Conservation (phyloP, 1,140 invertebrate species). For the Drosophila lowei region DNA sequence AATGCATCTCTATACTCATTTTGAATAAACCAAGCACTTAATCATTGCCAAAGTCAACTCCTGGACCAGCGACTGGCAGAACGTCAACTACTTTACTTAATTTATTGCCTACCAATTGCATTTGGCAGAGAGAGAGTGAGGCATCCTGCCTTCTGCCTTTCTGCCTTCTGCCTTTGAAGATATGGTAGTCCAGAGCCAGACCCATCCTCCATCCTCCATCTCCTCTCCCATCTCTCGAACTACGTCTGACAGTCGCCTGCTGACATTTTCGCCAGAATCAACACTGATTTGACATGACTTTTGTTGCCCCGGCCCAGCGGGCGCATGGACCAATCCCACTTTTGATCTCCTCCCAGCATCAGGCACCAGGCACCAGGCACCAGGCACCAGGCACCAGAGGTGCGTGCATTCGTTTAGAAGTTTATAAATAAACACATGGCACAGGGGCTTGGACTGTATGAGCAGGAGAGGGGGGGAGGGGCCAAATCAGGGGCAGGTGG, state of each 20-base stretch:
- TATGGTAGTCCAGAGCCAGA: constrained; percentile 16
- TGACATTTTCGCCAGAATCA: constrained; percentile 78
- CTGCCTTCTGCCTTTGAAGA: constrained; percentile 12
- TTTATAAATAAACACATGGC: constrained; percentile 73
- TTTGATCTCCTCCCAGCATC: constrained; percentile 32
- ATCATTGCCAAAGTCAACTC: constrained; percentile 70
- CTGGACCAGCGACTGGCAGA: constrained; percentile 39
- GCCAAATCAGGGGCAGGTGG: background rate
- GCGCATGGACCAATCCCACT: constrained; percentile 54
- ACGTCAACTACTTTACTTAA: constrained; percentile 74
- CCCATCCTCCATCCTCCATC: background rate
- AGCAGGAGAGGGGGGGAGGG: background rate
- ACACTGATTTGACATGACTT: constrained; percentile 80
- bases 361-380: background rate
- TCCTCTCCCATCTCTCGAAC: background rate
- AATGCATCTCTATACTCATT: constrained; percentile 18
- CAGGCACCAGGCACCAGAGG: constrained; percentile 36
- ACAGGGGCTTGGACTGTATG: background rate
- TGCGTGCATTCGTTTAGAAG: constrained; percentile 79
- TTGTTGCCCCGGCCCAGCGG: constrained; percentile 61
- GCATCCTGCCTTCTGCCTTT: constrained; percentile 3
- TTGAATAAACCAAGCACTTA: constrained; percentile 52
- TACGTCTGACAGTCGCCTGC: constrained; percentile 55
- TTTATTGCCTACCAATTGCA: constrained; percentile 77
- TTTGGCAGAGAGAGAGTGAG: constrained; percentile 9